These are phyloP conservation scores for Poecilus cupreus DNA, from an alignment of 2,888 invertebrate species.

Conservation along the genomic window DNA sequence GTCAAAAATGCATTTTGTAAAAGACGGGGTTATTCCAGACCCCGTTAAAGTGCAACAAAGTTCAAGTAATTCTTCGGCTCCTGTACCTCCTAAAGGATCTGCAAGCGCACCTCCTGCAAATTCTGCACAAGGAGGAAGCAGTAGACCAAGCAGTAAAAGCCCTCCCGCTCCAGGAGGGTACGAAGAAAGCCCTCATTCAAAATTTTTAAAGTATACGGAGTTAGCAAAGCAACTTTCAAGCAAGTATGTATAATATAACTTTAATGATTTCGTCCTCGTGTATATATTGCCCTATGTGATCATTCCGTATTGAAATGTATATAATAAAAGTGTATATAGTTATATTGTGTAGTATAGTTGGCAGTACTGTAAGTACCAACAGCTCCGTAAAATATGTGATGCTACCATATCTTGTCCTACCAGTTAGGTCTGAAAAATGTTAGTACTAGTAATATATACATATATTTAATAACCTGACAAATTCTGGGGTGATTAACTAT, in stretches of 20 bases:
- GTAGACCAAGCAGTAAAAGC: conserved; percentile 69
- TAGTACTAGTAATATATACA: conserved; percentile 52
- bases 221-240: conserved; percentile 98
- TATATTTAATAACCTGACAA: conserved; percentile 67
- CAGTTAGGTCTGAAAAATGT: conserved; percentile 65
- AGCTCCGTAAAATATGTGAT: conserved; percentile 75
- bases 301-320: conserved; percentile 47
- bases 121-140: conserved; percentile 62
- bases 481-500: conserved; percentile 72
- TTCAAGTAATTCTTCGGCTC: conserved; percentile 67
- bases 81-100: conserved; percentile 62
- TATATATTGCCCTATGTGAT: conserved; percentile 63
- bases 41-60: conserved; percentile 78
- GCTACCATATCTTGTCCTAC: conserved; percentile 86
- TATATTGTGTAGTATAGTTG: conserved; percentile 21
- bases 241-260: conserved; percentile 89
- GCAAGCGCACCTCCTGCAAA: conserved; percentile 63
- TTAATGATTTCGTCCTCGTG: conserved; percentile 69
- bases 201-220: conserved; percentile 98
- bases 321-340: conserved; percentile 45
- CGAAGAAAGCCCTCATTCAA: conserved; percentile 96
- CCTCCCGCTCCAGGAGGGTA: conserved; percentile 77
- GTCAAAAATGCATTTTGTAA: conserved; percentile 96
- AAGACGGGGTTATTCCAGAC: conserved; percentile 90
- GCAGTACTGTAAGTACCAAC: conserved; percentile 36